A percentile compares a stretch with the other conserved stretches of the same genome.
phyloP scores from a whole-genome alignment of 2,113 vertebrate genomes.

The Rallus limicola region DNA sequence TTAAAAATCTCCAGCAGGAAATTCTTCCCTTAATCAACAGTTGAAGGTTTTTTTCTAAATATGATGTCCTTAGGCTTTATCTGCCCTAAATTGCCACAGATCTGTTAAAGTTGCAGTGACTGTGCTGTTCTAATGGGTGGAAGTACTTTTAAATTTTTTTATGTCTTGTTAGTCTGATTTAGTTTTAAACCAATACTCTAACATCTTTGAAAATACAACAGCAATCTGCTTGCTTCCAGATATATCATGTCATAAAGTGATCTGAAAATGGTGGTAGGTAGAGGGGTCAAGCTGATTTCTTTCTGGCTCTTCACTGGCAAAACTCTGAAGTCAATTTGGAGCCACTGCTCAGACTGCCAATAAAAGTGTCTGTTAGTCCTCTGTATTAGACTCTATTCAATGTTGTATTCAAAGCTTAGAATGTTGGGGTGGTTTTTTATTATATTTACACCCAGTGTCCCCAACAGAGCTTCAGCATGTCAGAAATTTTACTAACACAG shows the following conservation, averaged over 20 bases:
- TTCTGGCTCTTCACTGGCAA: not conserved
- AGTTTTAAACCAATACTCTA: not conserved
- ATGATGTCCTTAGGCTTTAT: not conserved
- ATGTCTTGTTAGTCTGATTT: not conserved
- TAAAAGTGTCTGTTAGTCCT: not conserved
- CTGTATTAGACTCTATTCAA: not conserved
- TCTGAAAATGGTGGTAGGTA: not conserved
- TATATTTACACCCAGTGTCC: not conserved
- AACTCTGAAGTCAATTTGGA: constrained; percentile 7
- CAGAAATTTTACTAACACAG: not conserved
- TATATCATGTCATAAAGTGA: not conserved
- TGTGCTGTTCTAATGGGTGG: not conserved
- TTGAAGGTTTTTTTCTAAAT: not conserved
- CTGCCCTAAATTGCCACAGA: not conserved
- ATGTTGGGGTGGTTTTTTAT: not conserved
- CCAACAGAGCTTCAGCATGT: not conserved
- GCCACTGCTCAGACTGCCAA: not conserved
- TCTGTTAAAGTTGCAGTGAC: not conserved
- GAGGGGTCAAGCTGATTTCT: not conserved
- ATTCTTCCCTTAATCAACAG: not conserved
- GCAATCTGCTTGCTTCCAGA: not conserved
- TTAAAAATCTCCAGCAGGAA: not conserved
- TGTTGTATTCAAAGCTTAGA: not conserved
- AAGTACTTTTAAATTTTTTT: not conserved
- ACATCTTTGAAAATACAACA: not conserved